Evolutionary conservation across 2,888 invertebrate species (phyloP), one percentile per base, ranked within the genome.

Genomic region (Hirtodrosophila histrioides): DNA sequence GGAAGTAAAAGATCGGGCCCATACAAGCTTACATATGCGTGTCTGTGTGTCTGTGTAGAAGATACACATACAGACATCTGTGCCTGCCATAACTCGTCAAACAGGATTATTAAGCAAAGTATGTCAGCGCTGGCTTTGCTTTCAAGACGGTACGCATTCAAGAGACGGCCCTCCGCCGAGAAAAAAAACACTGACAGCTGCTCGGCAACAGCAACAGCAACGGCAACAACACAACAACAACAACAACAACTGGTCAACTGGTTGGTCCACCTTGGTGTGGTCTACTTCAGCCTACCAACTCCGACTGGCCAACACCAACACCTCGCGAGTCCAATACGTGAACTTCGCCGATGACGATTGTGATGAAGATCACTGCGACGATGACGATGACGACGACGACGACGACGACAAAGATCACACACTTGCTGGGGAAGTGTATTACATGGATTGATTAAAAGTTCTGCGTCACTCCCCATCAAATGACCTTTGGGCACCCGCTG

Each of bases 31-130:
- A 50, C 36, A n/a, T 4, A 37, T 10, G 39, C 17, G 54, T 11
- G 10, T 31, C 33, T 17, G 43, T 6, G 54, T 11, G 10, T 31
- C 33, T 17, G 43, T 6, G 37, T 0, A 43, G n/a, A 33, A 23
- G 5, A 17, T 1, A 11, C 8, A 11, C 10, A n/a, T 40, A 24
- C 10, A 6, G 39, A 29, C 11, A 48, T 29, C 6, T 40, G 29
- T 58, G 61, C 56, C 67, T 77, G 64, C 75, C 69, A 85, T 64
- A 87, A 90, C 90, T 73, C 64, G 89, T 89, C 90, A 87, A 88
- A 89, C 89, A 77, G 87, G 90, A 88, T 90, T 88, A 89, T 87
- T 84, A 86, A 78, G 78, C 82, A 78, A 88, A 89, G 82, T 89
- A 88, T 86, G 88, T 86, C 84, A 87, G 75, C 74, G 58, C 65